phyloP scores from a whole-genome alignment of 2,797 vertebrate genomes.

The Harpagifer antarcticus region DNA sequence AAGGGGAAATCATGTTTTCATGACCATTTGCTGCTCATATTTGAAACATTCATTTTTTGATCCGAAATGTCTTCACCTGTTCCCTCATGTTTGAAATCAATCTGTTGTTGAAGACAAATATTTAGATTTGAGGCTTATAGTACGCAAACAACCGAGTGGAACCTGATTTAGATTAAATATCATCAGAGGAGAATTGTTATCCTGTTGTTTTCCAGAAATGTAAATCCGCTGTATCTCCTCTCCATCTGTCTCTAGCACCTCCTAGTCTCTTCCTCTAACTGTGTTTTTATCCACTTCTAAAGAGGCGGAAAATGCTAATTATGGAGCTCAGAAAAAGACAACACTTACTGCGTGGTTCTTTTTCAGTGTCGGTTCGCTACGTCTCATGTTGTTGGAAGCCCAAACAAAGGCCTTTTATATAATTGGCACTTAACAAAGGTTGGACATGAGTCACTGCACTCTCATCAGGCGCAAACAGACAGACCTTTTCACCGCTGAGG shows the following conservation, averaged over 20 bases:
- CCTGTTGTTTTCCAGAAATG: conserved; percentile 14
- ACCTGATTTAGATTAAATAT: conserved; percentile 1
- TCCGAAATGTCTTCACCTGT: neutral
- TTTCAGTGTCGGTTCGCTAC: neutral
- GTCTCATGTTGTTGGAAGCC: neutral
- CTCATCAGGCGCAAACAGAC: neutral
- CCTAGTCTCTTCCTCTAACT: neutral
- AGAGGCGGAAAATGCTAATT: conserved; percentile 27
- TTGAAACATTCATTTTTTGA: neutral
- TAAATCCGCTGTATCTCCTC: conserved; percentile 8
- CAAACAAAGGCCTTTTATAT: neutral
- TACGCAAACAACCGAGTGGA: conserved; percentile 5
- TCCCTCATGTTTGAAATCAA: neutral
- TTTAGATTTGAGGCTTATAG: neutral
- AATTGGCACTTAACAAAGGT: neutral
- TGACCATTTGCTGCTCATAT: neutral
- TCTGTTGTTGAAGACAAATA: neutral
- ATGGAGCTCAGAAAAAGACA: conserved; percentile 2
- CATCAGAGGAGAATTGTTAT: conserved; percentile 21
- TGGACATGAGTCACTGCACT: neutral
- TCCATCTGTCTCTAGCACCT: conserved; percentile 20
- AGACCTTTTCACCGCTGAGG: too few species aligned
- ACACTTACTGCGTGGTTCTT: neutral
- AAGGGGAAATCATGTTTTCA: neutral
- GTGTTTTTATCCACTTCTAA: conserved; percentile 18